Conservation (phyloP, 2,888 invertebrate genomes). For the Ormyrus pomaceus region DNA sequence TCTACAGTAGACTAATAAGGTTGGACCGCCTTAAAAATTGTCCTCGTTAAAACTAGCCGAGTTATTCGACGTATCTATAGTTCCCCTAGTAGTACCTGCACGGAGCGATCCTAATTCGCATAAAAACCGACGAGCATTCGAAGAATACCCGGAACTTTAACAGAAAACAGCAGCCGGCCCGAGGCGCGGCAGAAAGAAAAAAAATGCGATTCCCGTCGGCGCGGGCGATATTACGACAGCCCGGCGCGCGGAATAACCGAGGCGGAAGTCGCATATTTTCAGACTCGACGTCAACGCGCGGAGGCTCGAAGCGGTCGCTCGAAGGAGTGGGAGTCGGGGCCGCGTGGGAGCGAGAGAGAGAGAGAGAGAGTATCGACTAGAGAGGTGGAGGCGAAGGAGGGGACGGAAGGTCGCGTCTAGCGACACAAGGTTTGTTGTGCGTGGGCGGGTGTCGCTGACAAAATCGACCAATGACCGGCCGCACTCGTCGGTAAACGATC, state of each 20-base stretch:
- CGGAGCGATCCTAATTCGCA: too few relatives aligned
- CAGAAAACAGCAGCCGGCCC: too few relatives aligned
- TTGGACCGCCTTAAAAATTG: too few relatives aligned
- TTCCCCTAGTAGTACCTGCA: too few relatives aligned
- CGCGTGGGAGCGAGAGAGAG: conserved; percentile 41
- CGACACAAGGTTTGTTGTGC: conserved; percentile 52
- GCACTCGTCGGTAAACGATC: conserved; percentile 72
- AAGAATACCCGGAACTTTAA: too few relatives aligned
- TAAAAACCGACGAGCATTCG: too few relatives aligned
- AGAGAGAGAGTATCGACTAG: conserved; percentile 13
- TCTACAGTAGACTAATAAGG: too few relatives aligned
- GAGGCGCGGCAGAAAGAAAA: too few relatives aligned
- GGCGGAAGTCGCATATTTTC: conserved; percentile 53
- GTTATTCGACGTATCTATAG: too few relatives aligned
- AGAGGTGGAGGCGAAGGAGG: background rate
- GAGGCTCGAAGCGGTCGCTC: conserved; percentile 39
- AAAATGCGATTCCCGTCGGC: too few relatives aligned
- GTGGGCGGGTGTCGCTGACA: conserved; percentile 76
- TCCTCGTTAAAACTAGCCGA: too few relatives aligned
- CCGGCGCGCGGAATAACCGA: conserved; percentile 6
- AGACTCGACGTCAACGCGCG: conserved; percentile 42
- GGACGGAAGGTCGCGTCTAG: conserved; percentile 15
- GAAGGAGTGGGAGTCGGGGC: conserved; percentile 11
- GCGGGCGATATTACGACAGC: background rate
- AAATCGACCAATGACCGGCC: conserved; percentile 72